Base-by-base conservation (phyloP, 2,888 invertebrate species). In the Atrina japonica region DNA sequence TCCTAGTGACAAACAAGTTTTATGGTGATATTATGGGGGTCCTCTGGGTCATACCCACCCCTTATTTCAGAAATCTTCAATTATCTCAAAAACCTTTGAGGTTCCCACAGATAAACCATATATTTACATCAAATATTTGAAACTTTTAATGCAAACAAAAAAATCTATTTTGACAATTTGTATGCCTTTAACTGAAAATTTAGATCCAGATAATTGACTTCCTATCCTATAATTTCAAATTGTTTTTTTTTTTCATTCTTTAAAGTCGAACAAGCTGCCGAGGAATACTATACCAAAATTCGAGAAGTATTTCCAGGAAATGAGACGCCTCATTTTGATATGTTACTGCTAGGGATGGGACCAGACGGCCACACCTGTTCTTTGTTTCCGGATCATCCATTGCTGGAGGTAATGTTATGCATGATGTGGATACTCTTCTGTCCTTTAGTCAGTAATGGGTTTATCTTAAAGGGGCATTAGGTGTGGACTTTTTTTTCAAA, bases 321-420 rank as follows among this genome's bases (percentile, higher is more conserved):
- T n/a, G 86, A 78, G 9, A n/a, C 83, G 64, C 96, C 96, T 0
- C 89, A 92, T 73, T 97, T 98, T 89, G 97, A 99, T 91, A 90
- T 98, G 56, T 91, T 99, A 0, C 92, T 99, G 11, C 92, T 99
- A 25, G 99, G 99, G 16, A 95, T 99, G 94, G 99, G 99, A 0
- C 98, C 98, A 0, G 99, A 99, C 89, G 99, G 99, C 0, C 99
- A 99, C 91, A 99, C 98, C 0, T 98, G 98, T 88, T 99, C 99
- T 0, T 91, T 99, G 18, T 99, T 99, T 91, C 99, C 99, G 0
- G 94, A 93, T n/a, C 92, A 92, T 77, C 80, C 83, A 7, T 81
- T 92, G 3, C 81, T 92, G 7, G 74, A 90, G 81, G 91, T 91
- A 29, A n/a, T 23, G 18, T 43, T 14, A 27, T 53, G 18, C 18